phyloP scores from a whole-genome alignment of 2,888 invertebrate species.

The Ephialtes manifestator region DNA sequence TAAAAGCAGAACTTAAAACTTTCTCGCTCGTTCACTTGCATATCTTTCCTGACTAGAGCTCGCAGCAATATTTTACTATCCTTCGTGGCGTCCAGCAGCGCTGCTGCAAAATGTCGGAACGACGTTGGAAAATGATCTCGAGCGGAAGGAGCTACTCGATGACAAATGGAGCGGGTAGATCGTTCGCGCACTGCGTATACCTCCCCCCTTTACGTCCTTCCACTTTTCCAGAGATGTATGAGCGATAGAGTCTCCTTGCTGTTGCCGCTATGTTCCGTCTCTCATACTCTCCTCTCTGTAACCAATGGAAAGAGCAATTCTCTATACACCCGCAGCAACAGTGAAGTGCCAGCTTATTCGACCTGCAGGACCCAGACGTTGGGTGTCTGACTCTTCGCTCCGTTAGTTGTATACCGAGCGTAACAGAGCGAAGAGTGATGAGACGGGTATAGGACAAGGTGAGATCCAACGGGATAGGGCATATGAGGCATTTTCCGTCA shows the following conservation, averaged over 20 bases:
- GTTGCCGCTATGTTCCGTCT: conserved; percentile 27
- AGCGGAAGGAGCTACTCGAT: conserved; percentile 71
- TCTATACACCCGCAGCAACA: conserved; percentile 24
- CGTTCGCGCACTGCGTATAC: conserved; percentile 28
- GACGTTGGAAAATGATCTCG: conserved; percentile 72
- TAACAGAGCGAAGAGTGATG: conserved; percentile 59
- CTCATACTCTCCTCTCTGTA: not conserved
- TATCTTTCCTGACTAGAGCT: conserved; percentile 12
- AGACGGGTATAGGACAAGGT: conserved; percentile 24
- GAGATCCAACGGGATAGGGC: conserved; percentile 1
- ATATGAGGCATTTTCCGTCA: too few relatives aligned
- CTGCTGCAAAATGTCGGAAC: conserved; percentile 44
- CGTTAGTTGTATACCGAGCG: conserved; percentile 43
- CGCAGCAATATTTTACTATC: conserved; percentile 74
- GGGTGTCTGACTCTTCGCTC: conserved; percentile 45
- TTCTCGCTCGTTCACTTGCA: conserved; percentile 4
- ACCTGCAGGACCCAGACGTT: conserved; percentile 7
- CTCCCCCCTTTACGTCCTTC: conserved; percentile 20
- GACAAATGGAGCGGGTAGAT: conserved; percentile 74
- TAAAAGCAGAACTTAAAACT: conserved; percentile 11
- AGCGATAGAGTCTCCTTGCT: conserved; percentile 50
- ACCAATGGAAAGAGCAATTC: conserved; percentile 11
- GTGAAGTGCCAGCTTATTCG: conserved; percentile 47
- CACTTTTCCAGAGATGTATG: conserved; percentile 28
- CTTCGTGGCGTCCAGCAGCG: conserved; percentile 55